A percentile compares a stretch with the other conserved stretches of the same genome.
phyloP scores from a whole-genome alignment of 2,888 invertebrate genomes.

The Stegophylla sp. region DNA sequence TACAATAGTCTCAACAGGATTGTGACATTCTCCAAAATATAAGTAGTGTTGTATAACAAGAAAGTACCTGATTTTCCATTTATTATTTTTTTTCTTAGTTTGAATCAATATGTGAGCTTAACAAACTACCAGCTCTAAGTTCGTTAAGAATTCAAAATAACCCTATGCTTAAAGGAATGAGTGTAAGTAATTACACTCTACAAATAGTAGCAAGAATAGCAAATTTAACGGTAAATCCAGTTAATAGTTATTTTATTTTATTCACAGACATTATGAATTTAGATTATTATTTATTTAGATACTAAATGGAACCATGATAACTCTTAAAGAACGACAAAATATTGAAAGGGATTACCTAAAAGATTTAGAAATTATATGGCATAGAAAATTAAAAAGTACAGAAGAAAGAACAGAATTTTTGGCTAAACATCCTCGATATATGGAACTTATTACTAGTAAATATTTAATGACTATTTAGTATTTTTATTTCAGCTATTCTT shows the following conservation, averaged over 20 bases:
- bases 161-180: constrained; percentile 38
- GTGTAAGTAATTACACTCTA: constrained; percentile 45
- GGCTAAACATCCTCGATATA: constrained; percentile 39
- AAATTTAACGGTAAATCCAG: constrained; percentile 31
- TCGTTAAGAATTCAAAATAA: constrained; percentile 54
- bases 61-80: too few relatives aligned
- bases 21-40: too few relatives aligned
- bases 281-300: constrained; percentile 16
- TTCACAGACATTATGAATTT: constrained; percentile 16
- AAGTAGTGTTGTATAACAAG: too few relatives aligned
- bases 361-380: constrained; percentile 54
- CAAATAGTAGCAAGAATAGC: constrained; percentile 50
- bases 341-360: constrained; percentile 52
- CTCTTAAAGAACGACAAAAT: constrained; percentile 41
- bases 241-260: background rate
- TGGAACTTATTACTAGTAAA: constrained; percentile 48
- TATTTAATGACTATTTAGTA: background rate
- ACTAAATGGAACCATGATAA: constrained; percentile 46
- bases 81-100: constrained; percentile 16
- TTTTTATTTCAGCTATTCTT: background rate
- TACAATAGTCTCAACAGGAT: too few relatives aligned
- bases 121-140: constrained; percentile 32
- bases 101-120: constrained; percentile 41
- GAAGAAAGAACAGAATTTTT: constrained; percentile 42
- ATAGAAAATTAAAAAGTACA: constrained; percentile 41